phyloP scores from a whole-genome alignment of 2,113 vertebrate species.

The Gorsachius goisagi region DNA sequence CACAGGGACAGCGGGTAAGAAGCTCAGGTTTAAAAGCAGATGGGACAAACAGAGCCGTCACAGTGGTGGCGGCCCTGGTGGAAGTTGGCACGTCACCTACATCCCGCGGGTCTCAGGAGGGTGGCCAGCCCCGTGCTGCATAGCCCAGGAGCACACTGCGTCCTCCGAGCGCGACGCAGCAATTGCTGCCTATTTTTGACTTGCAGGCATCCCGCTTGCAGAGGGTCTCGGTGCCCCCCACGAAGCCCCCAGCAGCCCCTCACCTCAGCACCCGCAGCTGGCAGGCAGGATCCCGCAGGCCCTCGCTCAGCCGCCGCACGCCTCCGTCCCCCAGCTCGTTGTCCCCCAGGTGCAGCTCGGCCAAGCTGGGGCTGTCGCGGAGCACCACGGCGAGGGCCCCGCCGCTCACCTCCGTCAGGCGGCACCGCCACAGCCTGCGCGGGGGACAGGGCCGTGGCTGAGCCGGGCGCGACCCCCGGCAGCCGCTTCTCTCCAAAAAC shows the following conservation, averaged over 20 bases:
- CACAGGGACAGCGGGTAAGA: not conserved
- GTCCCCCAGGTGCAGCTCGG: not conserved
- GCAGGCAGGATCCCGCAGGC: not conserved
- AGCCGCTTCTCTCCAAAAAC: not conserved
- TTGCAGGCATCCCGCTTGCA: not conserved
- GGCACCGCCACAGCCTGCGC: not conserved
- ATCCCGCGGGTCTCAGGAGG: not conserved
- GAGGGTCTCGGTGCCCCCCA: not conserved
- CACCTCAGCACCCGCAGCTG: not conserved
- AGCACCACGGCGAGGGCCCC: not conserved
- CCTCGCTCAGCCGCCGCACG: not conserved
- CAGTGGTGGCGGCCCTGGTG: not conserved
- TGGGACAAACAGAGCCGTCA: not conserved
- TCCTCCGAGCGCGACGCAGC: not conserved
- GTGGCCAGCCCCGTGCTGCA: no score
- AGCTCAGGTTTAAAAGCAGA: not conserved
- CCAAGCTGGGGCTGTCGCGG: not conserved
- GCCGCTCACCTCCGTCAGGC: not conserved
- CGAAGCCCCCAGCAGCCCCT: not conserved
- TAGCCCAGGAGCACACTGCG: not conserved
- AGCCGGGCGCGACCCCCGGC: not conserved
- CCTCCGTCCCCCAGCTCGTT: not conserved
- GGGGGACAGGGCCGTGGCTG: not conserved
- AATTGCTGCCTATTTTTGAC: not conserved
- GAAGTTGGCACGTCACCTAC: not conserved